phyloP scores from a whole-genome alignment of 2,888 invertebrate species.

The Megalurothrips usitatus region DNA sequence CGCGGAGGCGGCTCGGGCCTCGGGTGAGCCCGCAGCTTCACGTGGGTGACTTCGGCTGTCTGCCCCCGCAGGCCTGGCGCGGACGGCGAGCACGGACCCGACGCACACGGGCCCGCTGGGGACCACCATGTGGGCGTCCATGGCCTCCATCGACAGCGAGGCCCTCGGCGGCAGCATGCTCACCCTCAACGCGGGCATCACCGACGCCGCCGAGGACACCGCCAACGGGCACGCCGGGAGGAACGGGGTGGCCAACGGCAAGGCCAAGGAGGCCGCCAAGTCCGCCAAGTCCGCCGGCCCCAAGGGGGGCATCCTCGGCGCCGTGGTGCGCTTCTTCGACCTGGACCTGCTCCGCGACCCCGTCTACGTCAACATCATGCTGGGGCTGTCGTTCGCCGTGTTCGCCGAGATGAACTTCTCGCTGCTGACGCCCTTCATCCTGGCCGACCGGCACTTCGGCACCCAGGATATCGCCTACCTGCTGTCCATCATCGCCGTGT shows the following conservation, averaged over 20 bases:
- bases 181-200: not conserved
- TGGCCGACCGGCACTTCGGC: constrained; percentile 57
- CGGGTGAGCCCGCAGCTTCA: not conserved
- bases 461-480: constrained; percentile 57
- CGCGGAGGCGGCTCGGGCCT: not conserved
- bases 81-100: constrained; percentile 39
- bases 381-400: constrained; percentile 63
- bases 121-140: constrained; percentile 27
- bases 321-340: constrained; percentile 57
- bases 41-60: constrained; percentile 33
- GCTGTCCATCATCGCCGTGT: constrained; percentile 58
- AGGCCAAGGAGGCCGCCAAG: not conserved
- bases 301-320: constrained; percentile 35
- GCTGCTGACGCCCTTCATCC: constrained; percentile 60
- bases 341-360: constrained; percentile 62
- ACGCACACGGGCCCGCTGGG: constrained; percentile 40
- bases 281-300: not conserved
- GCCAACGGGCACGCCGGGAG: too few species aligned
- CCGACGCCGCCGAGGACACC: too few species aligned
- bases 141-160: not conserved
- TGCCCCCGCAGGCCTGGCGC: not conserved
- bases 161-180: not conserved
- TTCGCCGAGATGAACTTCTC: constrained; percentile 68
- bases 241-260: not conserved
- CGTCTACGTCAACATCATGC: constrained; percentile 61